Evolutionary conservation across 37 sponge, comb jelly and placozoan genomes (phyloP).

Genomic region (Eunapius fragilis): DNA sequence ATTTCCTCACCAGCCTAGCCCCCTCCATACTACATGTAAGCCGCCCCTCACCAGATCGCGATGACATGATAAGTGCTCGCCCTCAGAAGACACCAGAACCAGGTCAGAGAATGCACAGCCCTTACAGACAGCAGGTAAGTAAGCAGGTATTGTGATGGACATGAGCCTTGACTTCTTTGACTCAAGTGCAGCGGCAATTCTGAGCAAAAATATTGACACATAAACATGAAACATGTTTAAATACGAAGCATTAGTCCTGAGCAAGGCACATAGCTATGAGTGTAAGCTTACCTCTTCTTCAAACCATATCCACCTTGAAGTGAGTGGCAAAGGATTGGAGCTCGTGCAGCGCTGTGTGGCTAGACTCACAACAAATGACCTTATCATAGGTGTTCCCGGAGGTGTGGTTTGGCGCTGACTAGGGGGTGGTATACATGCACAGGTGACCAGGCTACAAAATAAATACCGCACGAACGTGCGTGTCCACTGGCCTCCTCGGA

Average conservation of each 20-base stretch:
- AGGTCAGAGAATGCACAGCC: constrained; percentile 39
- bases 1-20: no score
- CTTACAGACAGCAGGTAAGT: not conserved
- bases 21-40: no score
- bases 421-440: not conserved
- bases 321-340: constrained; percentile 27
- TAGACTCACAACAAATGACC: constrained; percentile 6
- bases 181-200: not conserved
- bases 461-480: not conserved
- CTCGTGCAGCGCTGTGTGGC: constrained; percentile 15
- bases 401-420: constrained; percentile 18
- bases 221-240: no score
- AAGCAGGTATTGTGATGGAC: not conserved
- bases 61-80: constrained; percentile 57
- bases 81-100: constrained; percentile 33
- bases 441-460: not conserved
- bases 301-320: constrained; percentile 6
- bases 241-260: not conserved
- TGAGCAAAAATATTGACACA: no score
- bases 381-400: constrained; percentile 11
- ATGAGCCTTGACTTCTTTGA: no score
- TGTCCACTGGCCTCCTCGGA: not conserved
- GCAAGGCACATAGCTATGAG: not conserved
- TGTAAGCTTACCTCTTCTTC: constrained; percentile 1
- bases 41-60: constrained; percentile 70